A percentile compares a stretch with the other conserved stretches of the same genome.
phyloP scores from a whole-genome alignment of 2,113 vertebrate genomes.

The Athene cunicularia region DNA sequence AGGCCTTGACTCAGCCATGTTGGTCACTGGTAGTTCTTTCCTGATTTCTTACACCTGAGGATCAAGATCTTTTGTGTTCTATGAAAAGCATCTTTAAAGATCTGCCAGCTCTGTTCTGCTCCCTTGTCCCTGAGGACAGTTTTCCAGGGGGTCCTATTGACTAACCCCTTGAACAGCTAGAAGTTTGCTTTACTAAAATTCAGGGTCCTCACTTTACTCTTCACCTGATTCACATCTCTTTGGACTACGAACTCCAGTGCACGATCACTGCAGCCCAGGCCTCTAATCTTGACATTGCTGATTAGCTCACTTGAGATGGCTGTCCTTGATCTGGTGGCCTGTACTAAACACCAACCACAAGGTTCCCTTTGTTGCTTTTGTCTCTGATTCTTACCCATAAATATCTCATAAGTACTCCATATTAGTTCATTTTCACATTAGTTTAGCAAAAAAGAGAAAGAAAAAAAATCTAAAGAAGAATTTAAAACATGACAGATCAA shows the following conservation, averaged over 20 bases:
- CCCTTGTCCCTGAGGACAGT: neutral
- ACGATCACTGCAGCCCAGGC: neutral
- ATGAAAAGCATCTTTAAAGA: neutral
- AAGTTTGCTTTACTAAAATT: neutral
- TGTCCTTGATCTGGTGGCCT: accelerated
- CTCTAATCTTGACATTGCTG: neutral
- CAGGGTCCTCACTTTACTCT: neutral
- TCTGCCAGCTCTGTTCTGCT: neutral
- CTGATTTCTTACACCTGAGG: accelerated
- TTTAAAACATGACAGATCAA: neutral
- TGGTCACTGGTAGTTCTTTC: neutral
- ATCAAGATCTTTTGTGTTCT: accelerated
- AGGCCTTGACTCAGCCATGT: neutral
- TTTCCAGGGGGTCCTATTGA: neutral
- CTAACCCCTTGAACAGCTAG: neutral
- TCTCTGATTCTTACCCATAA: neutral
- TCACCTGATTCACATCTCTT: neutral
- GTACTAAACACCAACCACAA: neutral
- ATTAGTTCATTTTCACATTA: neutral
- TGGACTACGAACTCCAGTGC: neutral
- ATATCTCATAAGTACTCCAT: neutral
- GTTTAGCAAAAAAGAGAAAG: neutral
- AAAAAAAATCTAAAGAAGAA: neutral
- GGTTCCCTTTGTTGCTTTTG: accelerated
- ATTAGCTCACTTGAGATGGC: accelerated